Conservation (phyloP, 2,113 vertebrate genomes). For the Trematocara unimaculatum region DNA sequence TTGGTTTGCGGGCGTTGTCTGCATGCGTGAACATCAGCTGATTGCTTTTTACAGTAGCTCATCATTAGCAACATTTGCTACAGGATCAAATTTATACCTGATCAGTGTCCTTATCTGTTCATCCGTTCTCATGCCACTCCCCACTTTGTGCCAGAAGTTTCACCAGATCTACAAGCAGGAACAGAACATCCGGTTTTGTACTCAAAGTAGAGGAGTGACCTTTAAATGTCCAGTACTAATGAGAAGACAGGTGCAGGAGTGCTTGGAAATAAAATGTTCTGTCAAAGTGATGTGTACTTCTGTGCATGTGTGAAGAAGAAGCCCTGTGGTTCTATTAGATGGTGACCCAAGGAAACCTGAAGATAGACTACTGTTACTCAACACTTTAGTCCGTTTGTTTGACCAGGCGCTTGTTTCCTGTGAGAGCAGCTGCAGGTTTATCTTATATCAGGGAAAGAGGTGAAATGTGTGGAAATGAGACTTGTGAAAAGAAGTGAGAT, state of each 20-base stretch:
- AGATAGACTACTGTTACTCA: background rate
- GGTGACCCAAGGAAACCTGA: background rate
- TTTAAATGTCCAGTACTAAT: background rate
- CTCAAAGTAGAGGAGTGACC: background rate
- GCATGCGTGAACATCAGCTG: background rate
- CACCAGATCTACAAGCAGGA: background rate
- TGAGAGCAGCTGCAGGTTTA: background rate
- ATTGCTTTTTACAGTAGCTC: background rate
- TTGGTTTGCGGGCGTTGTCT: background rate
- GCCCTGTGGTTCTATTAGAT: background rate
- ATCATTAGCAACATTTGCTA: background rate
- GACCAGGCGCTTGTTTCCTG: background rate
- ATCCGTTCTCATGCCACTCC: background rate
- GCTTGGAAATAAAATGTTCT: background rate
- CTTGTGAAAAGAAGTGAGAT: background rate
- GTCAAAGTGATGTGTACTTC: background rate
- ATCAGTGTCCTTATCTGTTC: background rate
- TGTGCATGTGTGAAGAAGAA: background rate
- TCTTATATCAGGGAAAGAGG: background rate
- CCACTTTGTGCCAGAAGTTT: background rate
- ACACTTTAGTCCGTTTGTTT: background rate
- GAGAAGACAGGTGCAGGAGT: background rate
- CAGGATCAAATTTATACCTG: conserved; percentile 24
- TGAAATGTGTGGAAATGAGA: background rate
- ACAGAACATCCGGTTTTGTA: background rate